Evolutionary conservation across 2,797 vertebrate genomes (phyloP), one percentile per base, ranked within the genome.

Genomic region (Parauchenoglanis ngamensis): DNA sequence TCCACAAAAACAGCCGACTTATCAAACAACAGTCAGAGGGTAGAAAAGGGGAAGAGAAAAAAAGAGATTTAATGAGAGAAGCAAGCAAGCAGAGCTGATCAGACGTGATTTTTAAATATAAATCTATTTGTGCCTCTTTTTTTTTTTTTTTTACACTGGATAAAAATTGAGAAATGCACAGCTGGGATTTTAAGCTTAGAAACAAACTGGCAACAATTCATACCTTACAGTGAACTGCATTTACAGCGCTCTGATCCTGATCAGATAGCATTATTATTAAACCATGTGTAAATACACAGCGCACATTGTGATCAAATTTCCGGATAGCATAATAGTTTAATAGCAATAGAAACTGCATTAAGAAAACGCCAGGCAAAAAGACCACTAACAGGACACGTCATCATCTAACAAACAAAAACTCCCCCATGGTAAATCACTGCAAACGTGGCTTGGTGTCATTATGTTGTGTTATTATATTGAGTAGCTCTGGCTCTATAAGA

Each of bases 71-170:
- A 91, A 83, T 81, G 84, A 87, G 76, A 44, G 68, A 79, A 63
- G 11, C 52, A 12, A 85, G 79, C 89, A 87, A 81, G 68, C 44
- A 77, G 65, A 87, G 70, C 87, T 85, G 84, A 91, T 88, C 87
- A 31, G 73, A 67, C 76, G 67, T 90, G 89, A 91, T 90, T 87
- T 87, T 78, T 89, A 87, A 91, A 90, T 89, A 61, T 76, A 88
- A 87, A 61, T 89, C 72, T 87, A 87, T 90, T 83, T 89, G 82
- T 40, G 3, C 40, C 52, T 40, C 40, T 40, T 40, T 40, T 40
- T 40, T 40, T 17, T 65, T 89, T 86, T 76, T 85, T 65, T 88
- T 86, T 75, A 70, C 82, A 85, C 67, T 83, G 72, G n/a, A 52
- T 49, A 54, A 57, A 80, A 88, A 86, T 6, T 25, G 61, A 83